Percentiles rank a stretch among this genome's conserved stretches.
These are phyloP conservation scores for Sporophila hypoxantha DNA, from an alignment of 2,113 vertebrate species.

Conservation along the genomic window DNA sequence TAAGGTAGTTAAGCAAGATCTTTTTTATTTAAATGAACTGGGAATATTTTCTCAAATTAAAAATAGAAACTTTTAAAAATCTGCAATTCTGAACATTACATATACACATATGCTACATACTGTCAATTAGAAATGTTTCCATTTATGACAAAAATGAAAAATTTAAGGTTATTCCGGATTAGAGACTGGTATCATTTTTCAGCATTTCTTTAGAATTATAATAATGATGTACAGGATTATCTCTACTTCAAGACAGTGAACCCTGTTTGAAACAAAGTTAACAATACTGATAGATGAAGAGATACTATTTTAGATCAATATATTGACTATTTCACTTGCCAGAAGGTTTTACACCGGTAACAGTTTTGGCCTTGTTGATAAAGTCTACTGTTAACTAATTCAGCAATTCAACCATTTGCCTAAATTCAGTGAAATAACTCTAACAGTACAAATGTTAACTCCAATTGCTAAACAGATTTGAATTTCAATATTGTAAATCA, in stretches of 20 bases:
- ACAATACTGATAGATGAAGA: background rate
- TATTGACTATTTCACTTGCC: background rate
- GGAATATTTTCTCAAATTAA: conserved; percentile 50
- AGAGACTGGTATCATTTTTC: background rate
- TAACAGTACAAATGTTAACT: background rate
- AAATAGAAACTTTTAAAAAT: conserved; percentile 62
- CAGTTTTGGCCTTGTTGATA: background rate
- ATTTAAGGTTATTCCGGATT: conserved; percentile 7
- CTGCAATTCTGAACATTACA: conserved; percentile 43
- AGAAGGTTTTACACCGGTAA: background rate
- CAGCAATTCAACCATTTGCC: background rate
- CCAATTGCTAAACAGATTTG: background rate
- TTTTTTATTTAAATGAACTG: conserved; percentile 60
- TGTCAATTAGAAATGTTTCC: conserved; percentile 29
- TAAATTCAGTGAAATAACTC: background rate
- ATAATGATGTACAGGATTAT: background rate
- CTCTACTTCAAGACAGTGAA: background rate
- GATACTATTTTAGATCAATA: background rate
- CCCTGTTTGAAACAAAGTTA: background rate
- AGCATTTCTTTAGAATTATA: background rate
- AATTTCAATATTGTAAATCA: background rate
- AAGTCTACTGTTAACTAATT: background rate
- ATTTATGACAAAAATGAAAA: conserved; percentile 5
- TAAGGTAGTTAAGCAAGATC: conserved; percentile 17
- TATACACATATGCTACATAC: conserved; percentile 46